These are phyloP conservation scores for Rostrhamus sociabilis DNA, from an alignment of 2,797 vertebrate genomes.

Conservation along the genomic window DNA sequence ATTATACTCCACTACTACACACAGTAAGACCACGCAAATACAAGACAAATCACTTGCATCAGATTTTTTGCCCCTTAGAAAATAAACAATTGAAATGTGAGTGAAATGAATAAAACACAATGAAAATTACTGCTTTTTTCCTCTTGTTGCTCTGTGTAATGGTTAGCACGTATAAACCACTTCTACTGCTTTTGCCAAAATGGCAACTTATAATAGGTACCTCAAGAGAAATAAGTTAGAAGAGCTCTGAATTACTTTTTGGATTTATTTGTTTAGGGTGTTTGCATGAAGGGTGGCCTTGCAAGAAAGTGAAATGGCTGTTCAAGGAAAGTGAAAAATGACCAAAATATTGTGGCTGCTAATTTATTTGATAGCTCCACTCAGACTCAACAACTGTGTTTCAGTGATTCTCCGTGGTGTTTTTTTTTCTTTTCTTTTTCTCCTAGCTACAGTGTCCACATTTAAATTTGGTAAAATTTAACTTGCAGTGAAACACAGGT, in stretches of 20 bases:
- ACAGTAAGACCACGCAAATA: not conserved
- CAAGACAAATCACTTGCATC: not conserved
- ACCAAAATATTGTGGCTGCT: not conserved
- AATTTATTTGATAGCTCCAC: conserved; percentile 22
- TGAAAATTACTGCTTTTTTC: not conserved
- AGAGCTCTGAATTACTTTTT: not conserved
- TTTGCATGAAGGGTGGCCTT: not conserved
- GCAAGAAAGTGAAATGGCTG: not conserved
- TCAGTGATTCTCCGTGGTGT: not conserved
- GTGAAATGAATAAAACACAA: not conserved
- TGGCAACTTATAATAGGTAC: not conserved
- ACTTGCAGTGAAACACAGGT: not conserved
- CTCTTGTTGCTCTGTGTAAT: not conserved
- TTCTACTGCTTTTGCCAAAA: not conserved
- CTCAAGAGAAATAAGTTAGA: not conserved
- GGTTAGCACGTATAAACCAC: not conserved
- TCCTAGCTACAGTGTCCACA: not conserved
- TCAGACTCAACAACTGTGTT: not conserved
- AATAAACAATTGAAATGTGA: not conserved
- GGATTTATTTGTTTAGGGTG: not conserved
- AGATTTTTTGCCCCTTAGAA: not conserved
- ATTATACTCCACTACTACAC: not conserved
- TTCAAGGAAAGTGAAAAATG: conserved; percentile 5
- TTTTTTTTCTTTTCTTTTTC: not conserved
- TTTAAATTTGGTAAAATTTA: not conserved